phyloP scores from a whole-genome alignment of 2,888 invertebrate species.

The Apotomis capreana region DNA sequence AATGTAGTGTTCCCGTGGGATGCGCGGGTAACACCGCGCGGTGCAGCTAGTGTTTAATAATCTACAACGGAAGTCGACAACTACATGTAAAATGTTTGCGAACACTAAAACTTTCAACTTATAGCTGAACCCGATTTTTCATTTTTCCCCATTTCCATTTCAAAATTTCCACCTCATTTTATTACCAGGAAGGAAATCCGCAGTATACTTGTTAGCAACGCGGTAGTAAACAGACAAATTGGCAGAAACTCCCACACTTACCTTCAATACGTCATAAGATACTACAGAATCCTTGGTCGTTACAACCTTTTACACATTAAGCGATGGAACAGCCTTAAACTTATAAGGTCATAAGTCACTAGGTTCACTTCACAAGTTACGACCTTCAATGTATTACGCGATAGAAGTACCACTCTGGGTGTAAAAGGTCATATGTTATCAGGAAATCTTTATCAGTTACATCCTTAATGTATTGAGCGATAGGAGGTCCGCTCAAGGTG shows the following conservation, averaged over 20 bases:
- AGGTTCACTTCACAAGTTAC: background rate
- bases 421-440: background rate
- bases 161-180: background rate
- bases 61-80: too few relatives aligned
- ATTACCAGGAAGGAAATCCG: background rate
- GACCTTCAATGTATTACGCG: too few relatives aligned
- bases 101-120: too few relatives aligned
- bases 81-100: too few relatives aligned
- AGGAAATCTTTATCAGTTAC: background rate
- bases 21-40: too few relatives aligned
- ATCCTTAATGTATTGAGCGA: background rate
- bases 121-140: background rate
- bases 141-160: background rate
- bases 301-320: background rate
- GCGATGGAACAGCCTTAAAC: background rate
- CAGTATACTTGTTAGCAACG: background rate
- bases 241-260: background rate
- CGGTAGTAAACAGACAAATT: conserved; percentile 24
- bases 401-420: too few relatives aligned
- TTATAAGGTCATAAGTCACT: background rate
- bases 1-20: too few relatives aligned
- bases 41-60: too few relatives aligned
- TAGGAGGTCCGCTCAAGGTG: background rate
- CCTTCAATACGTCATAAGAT: background rate
- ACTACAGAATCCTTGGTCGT: background rate